Evolutionary conservation across 2,888 invertebrate genomes (phyloP), one percentile per base, ranked within the genome.

Genomic region (Matsumyia berberina): DNA sequence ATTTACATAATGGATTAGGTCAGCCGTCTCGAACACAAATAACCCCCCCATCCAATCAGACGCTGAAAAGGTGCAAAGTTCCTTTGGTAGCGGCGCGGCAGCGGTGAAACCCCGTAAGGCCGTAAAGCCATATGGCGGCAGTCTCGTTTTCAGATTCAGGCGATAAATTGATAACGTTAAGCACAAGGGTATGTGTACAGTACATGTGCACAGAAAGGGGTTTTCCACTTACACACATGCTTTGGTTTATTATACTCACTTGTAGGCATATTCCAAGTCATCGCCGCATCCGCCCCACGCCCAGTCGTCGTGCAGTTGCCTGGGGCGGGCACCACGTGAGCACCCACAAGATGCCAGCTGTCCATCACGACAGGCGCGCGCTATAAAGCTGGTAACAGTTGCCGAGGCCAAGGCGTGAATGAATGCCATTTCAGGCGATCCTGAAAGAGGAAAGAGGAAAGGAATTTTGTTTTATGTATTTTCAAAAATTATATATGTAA

Each of bases 261-360:
- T 96, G 93, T 98, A 98, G 79, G 97, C 97, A 91, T 98, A 98
- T 91, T 98, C 97, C 74, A 98, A 94, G 92, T 99, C 98, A 91
- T 99, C 99, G 0, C 98, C 99, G 89, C 98, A 99, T 24, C 99
- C 99, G 33, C 98, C 98, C 99, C 99, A 99, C 57, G 97, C 95
- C 98, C 98, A 99, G 89, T 98, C 98, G 70, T 94, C 94, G 88
- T 96, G 95, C 72, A 98, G 93, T 90, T 96, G 96, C 88, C 94
- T 94, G 5, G 98, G 98, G 55, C 98, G 92, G 3, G 94, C 93
- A 58, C 96, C 95, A 17, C 95, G 93, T 62, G 97, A 96, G 91
- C 99, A 99, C 29, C 97, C 97, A 90, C 99, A 99, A 66, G 96
- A 97, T 4, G 96, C 94, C 70, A 98, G 93, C 83, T 96, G 95